phyloP scores from a whole-genome alignment of 2,888 invertebrate species.

The Andrena marginata region DNA sequence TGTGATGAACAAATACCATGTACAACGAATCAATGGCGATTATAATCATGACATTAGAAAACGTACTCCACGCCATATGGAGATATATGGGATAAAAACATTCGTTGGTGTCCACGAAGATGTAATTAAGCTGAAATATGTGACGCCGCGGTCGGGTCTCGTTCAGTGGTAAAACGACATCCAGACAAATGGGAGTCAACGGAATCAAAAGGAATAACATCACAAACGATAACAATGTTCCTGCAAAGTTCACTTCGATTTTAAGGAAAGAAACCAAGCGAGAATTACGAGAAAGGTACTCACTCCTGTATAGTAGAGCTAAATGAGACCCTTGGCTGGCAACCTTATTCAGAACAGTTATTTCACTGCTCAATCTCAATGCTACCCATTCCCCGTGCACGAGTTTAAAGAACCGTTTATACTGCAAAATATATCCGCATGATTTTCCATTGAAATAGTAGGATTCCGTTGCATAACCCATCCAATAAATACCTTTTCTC shows the following conservation, averaged over 20 bases:
- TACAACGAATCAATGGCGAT: conserved; percentile 38
- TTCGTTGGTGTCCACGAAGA: conserved; percentile 19
- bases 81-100: conserved; percentile 42
- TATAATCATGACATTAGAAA: background rate
- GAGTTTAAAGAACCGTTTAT: conserved; percentile 7
- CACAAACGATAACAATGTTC: background rate
- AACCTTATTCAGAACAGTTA: conserved; percentile 3
- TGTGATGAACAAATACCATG: conserved; percentile 33
- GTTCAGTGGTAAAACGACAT: conserved; percentile 34
- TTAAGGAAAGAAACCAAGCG: too few species aligned
- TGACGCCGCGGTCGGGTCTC: conserved; percentile 27
- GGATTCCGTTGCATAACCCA: background rate
- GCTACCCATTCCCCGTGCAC: conserved; percentile 18
- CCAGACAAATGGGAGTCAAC: conserved; percentile 16
- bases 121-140: conserved; percentile 31
- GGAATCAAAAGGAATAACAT: background rate
- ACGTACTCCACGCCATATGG: background rate
- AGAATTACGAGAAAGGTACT: background rate
- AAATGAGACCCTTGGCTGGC: background rate
- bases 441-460: background rate
- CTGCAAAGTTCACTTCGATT: conserved; percentile 13
- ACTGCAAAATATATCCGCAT: background rate
- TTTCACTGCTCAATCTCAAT: background rate
- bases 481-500: conserved; percentile 4
- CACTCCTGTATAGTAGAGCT: conserved; percentile 22